phyloP scores from a whole-genome alignment of 1,140 invertebrate genomes.

The Ceratina japonica region DNA sequence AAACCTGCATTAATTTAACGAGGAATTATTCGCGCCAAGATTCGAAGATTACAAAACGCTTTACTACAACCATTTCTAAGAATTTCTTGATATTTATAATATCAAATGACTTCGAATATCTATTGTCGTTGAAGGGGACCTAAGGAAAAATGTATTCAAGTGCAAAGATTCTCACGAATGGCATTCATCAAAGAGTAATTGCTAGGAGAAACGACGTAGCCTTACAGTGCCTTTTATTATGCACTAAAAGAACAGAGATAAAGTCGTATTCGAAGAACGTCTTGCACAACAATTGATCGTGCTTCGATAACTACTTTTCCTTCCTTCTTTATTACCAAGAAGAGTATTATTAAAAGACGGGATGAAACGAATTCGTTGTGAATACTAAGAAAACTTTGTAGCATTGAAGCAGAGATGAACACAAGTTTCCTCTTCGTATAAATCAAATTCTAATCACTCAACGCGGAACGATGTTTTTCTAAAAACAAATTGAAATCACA shows the following conservation, averaged over 20 bases:
- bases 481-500: no score
- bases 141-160: neutral
- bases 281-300: slow-evolving; percentile 9
- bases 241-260: neutral
- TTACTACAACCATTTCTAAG: no score
- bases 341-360: neutral
- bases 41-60: no score
- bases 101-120: neutral
- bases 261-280: neutral
- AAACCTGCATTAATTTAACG: no score
- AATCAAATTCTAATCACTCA: no score
- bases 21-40: no score
- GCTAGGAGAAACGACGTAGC: neutral
- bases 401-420: neutral
- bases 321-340: neutral
- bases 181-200: neutral
- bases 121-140: no score
- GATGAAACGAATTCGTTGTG: slow-evolving; percentile 1
- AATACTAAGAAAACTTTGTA: neutral
- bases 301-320: slow-evolving; percentile 16
- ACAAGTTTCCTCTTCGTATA: no score
- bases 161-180: neutral
- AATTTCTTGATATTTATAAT: no score
- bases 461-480: no score
- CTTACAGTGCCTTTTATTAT: neutral